Evolutionary conservation across 2,797 vertebrate species (phyloP).

Genomic region (Takifugu ocellatus): DNA sequence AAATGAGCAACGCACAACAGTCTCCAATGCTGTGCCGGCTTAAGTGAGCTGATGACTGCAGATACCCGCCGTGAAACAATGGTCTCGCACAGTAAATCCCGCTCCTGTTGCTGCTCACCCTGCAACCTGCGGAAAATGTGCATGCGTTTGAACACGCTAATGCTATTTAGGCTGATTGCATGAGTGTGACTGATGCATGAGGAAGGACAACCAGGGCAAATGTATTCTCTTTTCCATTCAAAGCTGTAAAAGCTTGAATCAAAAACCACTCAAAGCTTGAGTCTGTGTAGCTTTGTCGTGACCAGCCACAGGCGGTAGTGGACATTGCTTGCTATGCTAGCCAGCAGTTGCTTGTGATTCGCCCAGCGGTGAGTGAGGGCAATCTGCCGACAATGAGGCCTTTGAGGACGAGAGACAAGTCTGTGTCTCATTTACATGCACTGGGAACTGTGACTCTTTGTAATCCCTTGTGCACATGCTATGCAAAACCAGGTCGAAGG

Average conservation of each 20-base stretch:
- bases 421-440: slow-evolving; percentile 68
- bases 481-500: slow-evolving; percentile 23
- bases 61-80: slow-evolving; percentile 53
- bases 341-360: background rate
- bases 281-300: too few species aligned
- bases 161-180: slow-evolving; percentile 10
- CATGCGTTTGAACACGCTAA: slow-evolving; percentile 3
- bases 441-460: slow-evolving; percentile 71
- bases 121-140: slow-evolving; percentile 21
- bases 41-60: slow-evolving; percentile 19
- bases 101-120: slow-evolving; percentile 25
- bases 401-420: slow-evolving; percentile 60
- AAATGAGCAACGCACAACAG: slow-evolving; percentile 55
- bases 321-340: too few species aligned
- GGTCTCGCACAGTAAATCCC: slow-evolving; percentile 32
- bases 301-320: too few species aligned
- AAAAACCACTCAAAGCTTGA: too few species aligned
- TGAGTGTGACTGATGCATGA: slow-evolving; percentile 27
- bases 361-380: slow-evolving; percentile 50
- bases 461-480: slow-evolving; percentile 44
- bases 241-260: background rate
- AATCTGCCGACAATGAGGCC: slow-evolving; percentile 65
- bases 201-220: background rate
- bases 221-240: background rate
- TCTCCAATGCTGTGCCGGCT: background rate